A percentile compares a stretch with the other conserved stretches of the same genome.
Conservation (phyloP, 2,888 invertebrate species). For the Gryllus longicercus region DNA sequence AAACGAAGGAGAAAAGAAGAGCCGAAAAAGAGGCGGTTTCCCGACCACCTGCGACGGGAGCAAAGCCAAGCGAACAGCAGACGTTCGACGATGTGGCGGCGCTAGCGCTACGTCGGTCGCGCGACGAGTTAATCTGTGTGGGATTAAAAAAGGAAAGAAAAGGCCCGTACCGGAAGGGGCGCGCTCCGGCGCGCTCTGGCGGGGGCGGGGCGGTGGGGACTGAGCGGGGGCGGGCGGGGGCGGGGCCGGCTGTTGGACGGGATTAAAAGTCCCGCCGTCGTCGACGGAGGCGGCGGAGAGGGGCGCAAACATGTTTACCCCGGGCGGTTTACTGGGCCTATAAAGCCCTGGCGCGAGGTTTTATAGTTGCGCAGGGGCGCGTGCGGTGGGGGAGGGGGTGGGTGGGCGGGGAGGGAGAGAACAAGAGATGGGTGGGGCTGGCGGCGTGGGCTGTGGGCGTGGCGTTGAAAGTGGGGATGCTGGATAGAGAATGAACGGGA, state of each 20-base stretch:
- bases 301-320: constrained; percentile 6
- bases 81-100: no score
- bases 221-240: background rate
- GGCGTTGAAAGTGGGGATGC: background rate
- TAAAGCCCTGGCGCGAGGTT: background rate
- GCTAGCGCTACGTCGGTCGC: no score
- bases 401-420: background rate
- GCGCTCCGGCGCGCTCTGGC: background rate
- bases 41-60: no score
- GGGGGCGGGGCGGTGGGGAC: background rate
- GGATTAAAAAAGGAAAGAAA: no score
- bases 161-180: background rate
- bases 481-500: background rate
- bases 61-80: no score
- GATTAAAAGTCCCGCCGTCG: background rate
- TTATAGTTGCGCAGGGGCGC: background rate
- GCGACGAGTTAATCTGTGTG: no score
- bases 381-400: background rate
- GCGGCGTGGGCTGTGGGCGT: background rate
- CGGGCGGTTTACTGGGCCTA: constrained; percentile 6
- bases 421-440: background rate
- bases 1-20: no score
- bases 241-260: background rate
- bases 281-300: background rate
- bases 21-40: no score